phyloP scores from a whole-genome alignment of 2,113 vertebrate genomes.

The Corythoichthys intestinalis region DNA sequence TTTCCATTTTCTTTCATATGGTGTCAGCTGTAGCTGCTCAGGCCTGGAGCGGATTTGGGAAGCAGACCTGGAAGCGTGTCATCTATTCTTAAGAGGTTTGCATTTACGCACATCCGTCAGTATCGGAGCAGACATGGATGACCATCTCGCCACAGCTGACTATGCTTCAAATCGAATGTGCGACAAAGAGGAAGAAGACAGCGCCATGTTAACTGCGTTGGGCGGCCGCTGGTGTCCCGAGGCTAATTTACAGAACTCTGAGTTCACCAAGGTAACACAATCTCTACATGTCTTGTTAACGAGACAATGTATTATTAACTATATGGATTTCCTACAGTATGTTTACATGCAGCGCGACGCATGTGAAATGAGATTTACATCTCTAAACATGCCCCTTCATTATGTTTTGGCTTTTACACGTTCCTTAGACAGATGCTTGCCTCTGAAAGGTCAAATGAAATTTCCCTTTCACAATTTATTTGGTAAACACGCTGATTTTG shows the following conservation, averaged over 20 bases:
- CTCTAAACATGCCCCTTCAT: constrained; percentile 14
- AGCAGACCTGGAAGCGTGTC: constrained; percentile 86
- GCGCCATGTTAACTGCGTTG: constrained; percentile 61
- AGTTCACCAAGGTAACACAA: constrained; percentile 78
- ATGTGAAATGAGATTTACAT: constrained; percentile 10
- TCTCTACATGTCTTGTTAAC: constrained; percentile 18
- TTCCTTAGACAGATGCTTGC: constrained; percentile 16
- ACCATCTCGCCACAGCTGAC: constrained; percentile 42
- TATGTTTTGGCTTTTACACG: constrained; percentile 1
- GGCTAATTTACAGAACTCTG: constrained; percentile 62
- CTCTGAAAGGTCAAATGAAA: constrained; percentile 32
- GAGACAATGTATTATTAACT: constrained; percentile 21
- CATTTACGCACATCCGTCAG: constrained; percentile 69
- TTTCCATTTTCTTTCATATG: too few species aligned
- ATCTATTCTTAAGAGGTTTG: constrained; percentile 75
- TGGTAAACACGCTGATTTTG: constrained; percentile 16
- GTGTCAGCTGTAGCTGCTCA: constrained; percentile 71
- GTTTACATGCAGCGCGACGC: background rate
- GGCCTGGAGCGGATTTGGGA: constrained; percentile 82
- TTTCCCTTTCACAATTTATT: constrained; percentile 5
- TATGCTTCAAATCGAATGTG: constrained; percentile 33
- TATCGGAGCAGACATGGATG: constrained; percentile 61
- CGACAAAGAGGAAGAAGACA: constrained; percentile 66
- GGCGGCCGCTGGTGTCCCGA: constrained; percentile 56
- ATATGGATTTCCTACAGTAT: background rate